These are phyloP conservation scores for Zosterops borbonicus DNA, from an alignment of 2,113 vertebrate species.

Conservation along the genomic window DNA sequence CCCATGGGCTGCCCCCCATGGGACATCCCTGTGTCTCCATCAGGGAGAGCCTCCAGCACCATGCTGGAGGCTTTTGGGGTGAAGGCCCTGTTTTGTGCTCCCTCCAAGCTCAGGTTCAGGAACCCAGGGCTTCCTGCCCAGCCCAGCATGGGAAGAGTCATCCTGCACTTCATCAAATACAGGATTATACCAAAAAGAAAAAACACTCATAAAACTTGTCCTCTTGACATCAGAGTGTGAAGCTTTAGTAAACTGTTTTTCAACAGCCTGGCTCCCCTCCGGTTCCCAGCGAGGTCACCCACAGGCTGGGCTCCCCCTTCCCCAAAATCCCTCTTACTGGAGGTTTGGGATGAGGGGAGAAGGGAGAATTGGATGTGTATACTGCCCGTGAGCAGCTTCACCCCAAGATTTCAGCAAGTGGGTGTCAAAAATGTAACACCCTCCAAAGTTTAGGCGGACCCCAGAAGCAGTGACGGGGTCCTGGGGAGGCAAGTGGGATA, in stretches of 20 bases:
- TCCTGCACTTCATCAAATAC: neutral
- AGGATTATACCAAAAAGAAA: neutral
- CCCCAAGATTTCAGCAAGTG: neutral
- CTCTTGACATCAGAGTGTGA: slow-evolving; percentile 33
- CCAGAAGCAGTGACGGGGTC: fast-evolving
- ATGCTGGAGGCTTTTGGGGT: fast-evolving
- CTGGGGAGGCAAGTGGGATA: fast-evolving
- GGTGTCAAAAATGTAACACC: neutral
- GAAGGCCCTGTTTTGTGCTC: neutral
- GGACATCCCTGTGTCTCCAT: neutral
- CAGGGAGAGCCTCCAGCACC: neutral
- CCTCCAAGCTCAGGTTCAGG: neutral
- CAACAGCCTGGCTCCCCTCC: neutral
- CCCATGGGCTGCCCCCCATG: neutral
- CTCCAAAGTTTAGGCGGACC: too few species aligned
- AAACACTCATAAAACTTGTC: neutral
- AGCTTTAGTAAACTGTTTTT: slow-evolving; percentile 10
- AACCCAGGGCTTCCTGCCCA: neutral
- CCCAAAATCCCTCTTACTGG: neutral
- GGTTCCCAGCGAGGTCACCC: neutral
- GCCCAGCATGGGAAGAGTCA: neutral
- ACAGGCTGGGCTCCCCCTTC: neutral
- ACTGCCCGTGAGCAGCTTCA: neutral
- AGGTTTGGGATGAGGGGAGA: neutral
- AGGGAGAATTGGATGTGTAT: neutral